Evolutionary conservation across 2,888 invertebrate species (phyloP).

Genomic region (Drosophila borealis): DNA sequence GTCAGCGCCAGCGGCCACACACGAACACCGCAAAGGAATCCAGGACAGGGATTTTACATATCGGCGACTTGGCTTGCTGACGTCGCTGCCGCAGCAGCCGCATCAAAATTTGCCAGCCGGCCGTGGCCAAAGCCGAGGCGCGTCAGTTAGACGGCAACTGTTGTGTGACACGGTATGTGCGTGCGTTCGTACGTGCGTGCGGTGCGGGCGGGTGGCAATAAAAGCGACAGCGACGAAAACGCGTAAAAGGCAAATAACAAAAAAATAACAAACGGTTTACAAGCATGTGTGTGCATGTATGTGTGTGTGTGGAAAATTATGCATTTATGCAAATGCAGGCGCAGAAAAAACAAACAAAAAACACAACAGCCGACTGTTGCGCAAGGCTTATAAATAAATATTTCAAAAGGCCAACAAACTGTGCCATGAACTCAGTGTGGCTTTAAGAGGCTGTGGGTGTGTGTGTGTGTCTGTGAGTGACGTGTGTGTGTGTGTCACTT

Average conservation of each 20-base stretch:
- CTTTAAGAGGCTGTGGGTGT: constrained; percentile 35
- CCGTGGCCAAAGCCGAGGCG: constrained; percentile 23
- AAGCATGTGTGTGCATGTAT: constrained; percentile 12
- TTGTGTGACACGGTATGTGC: constrained; percentile 59
- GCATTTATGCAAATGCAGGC: constrained; percentile 62
- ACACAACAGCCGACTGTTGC: constrained; percentile 33
- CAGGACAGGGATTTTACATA: constrained; percentile 37
- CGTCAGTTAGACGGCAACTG: constrained; percentile 71
- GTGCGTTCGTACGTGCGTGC: constrained; percentile 23
- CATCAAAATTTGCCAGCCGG: constrained; percentile 26
- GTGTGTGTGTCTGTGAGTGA: constrained; percentile 7
- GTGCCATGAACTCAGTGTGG: constrained; percentile 44
- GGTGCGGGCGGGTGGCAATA: constrained; percentile 41
- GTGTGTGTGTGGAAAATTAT: constrained; percentile 41
- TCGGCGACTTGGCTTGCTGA: constrained; percentile 15
- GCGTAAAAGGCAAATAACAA: constrained; percentile 50
- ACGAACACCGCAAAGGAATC: constrained; percentile 34
- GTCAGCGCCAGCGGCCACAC: constrained; percentile 20
- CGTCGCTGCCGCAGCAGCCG: constrained; percentile 25
- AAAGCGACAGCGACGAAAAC: constrained; percentile 25
- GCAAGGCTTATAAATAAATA: constrained; percentile 61
- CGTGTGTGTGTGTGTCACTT: constrained; percentile 28
- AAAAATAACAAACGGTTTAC: constrained; percentile 31
- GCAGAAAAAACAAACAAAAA: constrained; percentile 11
- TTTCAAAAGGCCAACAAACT: constrained; percentile 49